phyloP scores from a whole-genome alignment of 2,888 invertebrate genomes.

The Tiphia femorata region DNA sequence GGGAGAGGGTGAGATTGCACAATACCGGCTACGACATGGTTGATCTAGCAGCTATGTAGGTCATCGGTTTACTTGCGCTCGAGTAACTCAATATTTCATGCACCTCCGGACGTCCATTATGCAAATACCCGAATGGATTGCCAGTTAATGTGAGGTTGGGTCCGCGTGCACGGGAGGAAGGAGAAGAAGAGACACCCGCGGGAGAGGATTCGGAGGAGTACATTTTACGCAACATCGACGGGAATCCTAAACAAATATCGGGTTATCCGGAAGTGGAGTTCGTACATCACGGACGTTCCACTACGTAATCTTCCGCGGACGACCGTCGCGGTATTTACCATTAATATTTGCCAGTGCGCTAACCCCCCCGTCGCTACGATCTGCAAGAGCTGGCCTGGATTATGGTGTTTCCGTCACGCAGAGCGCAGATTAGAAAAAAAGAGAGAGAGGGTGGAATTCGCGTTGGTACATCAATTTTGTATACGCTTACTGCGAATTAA shows the following conservation, averaged over 20 bases:
- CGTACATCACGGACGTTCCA: constrained; percentile 23
- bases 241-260: constrained; percentile 36
- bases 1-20: no score
- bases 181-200: no score
- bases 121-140: constrained; percentile 36
- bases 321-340: constrained; percentile 30
- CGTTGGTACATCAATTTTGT: no score
- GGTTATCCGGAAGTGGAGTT: constrained; percentile 33
- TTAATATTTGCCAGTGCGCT: constrained; percentile 33
- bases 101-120: constrained; percentile 28
- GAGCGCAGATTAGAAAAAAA: no score
- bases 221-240: constrained; percentile 32
- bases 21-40: no score
- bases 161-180: no score
- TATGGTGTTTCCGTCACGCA: no score
- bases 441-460: no score
- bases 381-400: no score
- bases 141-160: constrained; percentile 31
- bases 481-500: no score
- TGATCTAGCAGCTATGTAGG: constrained; percentile 15
- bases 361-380: constrained; percentile 17
- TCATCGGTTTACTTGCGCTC: constrained; percentile 28
- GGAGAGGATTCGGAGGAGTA: no score
- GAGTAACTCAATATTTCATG: constrained; percentile 28
- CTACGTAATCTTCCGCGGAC: constrained; percentile 30